phyloP scores from a whole-genome alignment of 2,797 vertebrate genomes.

The Oryzias sinensis region DNA sequence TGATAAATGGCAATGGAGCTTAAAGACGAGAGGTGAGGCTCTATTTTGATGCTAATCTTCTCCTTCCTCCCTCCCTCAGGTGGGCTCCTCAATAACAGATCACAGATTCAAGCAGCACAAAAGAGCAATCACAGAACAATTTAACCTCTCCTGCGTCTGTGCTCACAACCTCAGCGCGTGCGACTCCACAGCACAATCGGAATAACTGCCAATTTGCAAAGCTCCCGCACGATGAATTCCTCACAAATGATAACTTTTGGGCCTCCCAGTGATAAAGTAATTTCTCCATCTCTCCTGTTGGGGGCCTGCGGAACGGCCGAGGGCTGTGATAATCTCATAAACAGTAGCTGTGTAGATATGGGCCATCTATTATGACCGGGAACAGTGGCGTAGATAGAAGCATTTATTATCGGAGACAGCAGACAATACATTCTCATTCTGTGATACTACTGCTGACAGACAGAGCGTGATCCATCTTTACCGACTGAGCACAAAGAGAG shows the following conservation, averaged over 20 bases:
- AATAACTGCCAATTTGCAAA: slow-evolving; percentile 69
- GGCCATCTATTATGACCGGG: slow-evolving; percentile 75
- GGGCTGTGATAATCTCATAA: slow-evolving; percentile 77
- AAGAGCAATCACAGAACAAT: slow-evolving; percentile 73
- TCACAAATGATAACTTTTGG: slow-evolving; percentile 72
- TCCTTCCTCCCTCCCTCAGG: slow-evolving; percentile 58
- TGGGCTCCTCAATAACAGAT: slow-evolving; percentile 66
- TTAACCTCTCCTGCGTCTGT: slow-evolving; percentile 63
- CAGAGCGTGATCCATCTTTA: slow-evolving; percentile 75
- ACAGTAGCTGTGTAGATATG: slow-evolving; percentile 76
- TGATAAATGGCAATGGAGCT: slow-evolving; percentile 43
- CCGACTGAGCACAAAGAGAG: slow-evolving; percentile 45
- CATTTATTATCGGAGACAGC: slow-evolving; percentile 78
- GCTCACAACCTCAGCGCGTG: slow-evolving; percentile 39
- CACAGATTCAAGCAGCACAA: slow-evolving; percentile 60
- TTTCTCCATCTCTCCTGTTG: slow-evolving; percentile 75
- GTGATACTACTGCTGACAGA: slow-evolving; percentile 78
- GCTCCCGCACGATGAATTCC: slow-evolving; percentile 64
- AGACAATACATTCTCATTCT: slow-evolving; percentile 79
- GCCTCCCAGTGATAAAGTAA: slow-evolving; percentile 75
- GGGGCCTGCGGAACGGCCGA: slow-evolving; percentile 57
- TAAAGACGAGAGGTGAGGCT: slow-evolving; percentile 48
- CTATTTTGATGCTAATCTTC: slow-evolving; percentile 51
- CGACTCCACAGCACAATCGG: slow-evolving; percentile 52
- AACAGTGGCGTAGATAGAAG: slow-evolving; percentile 72